phyloP scores from a whole-genome alignment of 2,797 vertebrate species.

The Eulemur coronatus region DNA sequence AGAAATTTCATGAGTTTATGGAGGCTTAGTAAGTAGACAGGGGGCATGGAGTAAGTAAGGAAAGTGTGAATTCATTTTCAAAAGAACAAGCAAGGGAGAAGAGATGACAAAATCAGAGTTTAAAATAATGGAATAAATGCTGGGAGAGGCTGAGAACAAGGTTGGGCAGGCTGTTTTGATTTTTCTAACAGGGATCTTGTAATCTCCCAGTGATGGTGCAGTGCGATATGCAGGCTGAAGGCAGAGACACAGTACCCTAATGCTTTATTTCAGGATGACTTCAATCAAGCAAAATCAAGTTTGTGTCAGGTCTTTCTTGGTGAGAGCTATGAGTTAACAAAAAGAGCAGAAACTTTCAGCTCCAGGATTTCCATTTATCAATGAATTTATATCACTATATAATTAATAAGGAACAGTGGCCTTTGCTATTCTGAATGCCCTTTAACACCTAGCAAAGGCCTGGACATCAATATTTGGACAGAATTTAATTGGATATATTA shows the following conservation, averaged over 20 bases:
- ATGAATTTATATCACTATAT: not conserved
- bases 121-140: not conserved
- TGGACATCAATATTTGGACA: not conserved
- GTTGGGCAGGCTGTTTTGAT: not conserved
- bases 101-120: not conserved
- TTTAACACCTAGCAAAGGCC: not conserved
- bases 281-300: not conserved
- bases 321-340: not conserved
- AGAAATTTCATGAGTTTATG: not conserved
- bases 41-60: not conserved
- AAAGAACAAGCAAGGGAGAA: not conserved
- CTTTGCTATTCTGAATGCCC: not conserved
- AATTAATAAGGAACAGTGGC: not conserved
- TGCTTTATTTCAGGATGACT: not conserved
- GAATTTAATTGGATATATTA: not conserved
- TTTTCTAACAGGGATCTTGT: not conserved
- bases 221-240: not conserved
- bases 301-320: not conserved
- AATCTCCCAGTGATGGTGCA: not conserved
- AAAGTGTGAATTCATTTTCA: constrained; percentile 24
- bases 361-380: constrained; percentile 2
- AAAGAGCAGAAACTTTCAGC: not conserved
- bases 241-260: not conserved
- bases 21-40: not conserved
- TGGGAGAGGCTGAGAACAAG: not conserved